Base-by-base conservation (phyloP, 2,888 invertebrate genomes). In the Eristalis arbustorum region DNA sequence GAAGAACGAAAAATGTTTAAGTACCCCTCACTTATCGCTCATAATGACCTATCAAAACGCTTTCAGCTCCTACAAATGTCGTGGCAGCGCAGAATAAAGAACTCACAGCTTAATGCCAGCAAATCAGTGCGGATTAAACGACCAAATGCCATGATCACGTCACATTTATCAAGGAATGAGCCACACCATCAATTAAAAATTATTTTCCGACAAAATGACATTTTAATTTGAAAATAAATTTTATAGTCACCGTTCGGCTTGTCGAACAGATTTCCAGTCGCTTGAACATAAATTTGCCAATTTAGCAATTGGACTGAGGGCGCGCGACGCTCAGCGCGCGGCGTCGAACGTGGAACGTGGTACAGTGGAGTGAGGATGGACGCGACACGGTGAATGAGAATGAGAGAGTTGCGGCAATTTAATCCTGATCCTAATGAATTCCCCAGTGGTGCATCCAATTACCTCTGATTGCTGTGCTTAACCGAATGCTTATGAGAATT, bases 221-320 rank as follows among this genome's bases (percentile, higher is more conserved):
- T 91, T 92, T 92, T 92, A 92, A 92, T 92, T 92, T 90, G 91
- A 90, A 92, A 92, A 92, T 92, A 92, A 92, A 92, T 91, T 92
- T 92, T 91, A 80, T 80, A 84, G 88, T 88, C 83, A 88, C 87
- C 87, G 87, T 87, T 83, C 74, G 62, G 83, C 83, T 75, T 83
- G 83, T 83, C 87, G 87, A 83, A 75, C 68, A 82, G 83, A 75
- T 83, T 83, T 87, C 87, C 87, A 87, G 62, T 83, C 78, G 77
- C 77, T 28, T 37, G 82, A 78, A 63, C 78, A 87, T 87, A 83
- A 83, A 83, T 87, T 87, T 87, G 67, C 87, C 87, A 87, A 87
- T 87, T 87, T 87, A 82, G 49, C 72, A 79, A 56, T 71, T 71
- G 71, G 71, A 56, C 42, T 59, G 56, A 68, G 23, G 25, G 57